These are phyloP conservation scores for Hypselothyrea guttata DNA, from an alignment of 2,888 invertebrate genomes.

Conservation along the genomic window DNA sequence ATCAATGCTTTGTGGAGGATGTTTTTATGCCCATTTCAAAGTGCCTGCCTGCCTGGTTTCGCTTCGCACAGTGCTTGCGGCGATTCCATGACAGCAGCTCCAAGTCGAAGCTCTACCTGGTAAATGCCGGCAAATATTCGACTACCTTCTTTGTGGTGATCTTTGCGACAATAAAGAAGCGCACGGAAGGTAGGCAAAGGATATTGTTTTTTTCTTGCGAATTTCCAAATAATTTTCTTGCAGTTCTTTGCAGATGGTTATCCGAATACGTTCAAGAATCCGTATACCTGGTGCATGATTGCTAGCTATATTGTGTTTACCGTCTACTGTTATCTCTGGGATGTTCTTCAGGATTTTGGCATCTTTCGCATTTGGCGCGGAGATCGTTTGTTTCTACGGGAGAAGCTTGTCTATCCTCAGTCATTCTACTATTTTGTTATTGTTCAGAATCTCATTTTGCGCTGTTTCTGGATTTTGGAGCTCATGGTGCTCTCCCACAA, in stretches of 20 bases:
- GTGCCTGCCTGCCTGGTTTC: conserved; percentile 97
- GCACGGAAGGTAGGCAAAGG: conserved; percentile 79
- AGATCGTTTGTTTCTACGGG: conserved; percentile 93
- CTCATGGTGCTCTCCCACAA: conserved; percentile 90
- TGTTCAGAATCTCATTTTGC: conserved; percentile 93
- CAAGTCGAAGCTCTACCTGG: conserved; percentile 95
- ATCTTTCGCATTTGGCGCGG: conserved; percentile 93
- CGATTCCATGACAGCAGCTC: conserved; percentile 94
- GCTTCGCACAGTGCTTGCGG: conserved; percentile 98
- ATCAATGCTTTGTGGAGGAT: conserved; percentile 84
- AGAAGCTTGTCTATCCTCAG: conserved; percentile 97
- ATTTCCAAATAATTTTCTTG: conserved; percentile 38
- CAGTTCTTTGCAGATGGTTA: conserved; percentile 83
- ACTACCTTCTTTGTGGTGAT: conserved; percentile 96
- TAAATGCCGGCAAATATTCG: conserved; percentile 98
- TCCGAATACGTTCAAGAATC: conserved; percentile 86
- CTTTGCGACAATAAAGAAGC: conserved; percentile 86
- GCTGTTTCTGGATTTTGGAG: conserved; percentile 95
- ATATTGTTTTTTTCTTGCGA: no score
- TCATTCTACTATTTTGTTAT: conserved; percentile 93
- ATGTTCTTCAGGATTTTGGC: conserved; percentile 99
- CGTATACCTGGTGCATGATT: conserved; percentile 94
- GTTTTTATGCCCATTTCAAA: conserved; percentile 91
- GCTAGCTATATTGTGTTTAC: conserved; percentile 91
- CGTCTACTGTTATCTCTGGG: conserved; percentile 97